A percentile compares a stretch with the other conserved stretches of the same genome.
Conservation (phyloP, 2,797 vertebrate species). For the Sternotherus odoratus region DNA sequence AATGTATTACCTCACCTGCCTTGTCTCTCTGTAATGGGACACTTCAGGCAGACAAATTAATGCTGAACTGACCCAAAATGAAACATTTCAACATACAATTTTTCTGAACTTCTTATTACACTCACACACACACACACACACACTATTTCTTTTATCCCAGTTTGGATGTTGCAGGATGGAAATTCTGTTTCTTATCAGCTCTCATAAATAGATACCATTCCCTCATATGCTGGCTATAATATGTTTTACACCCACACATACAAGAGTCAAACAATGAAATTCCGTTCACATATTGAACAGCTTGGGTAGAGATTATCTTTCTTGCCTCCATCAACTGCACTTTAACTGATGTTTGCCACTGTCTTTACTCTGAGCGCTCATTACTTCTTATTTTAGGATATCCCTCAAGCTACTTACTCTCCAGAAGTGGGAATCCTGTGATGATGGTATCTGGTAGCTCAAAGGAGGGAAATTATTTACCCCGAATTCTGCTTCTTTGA, state of each 20-base stretch:
- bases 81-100: background rate
- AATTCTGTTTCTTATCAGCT: background rate
- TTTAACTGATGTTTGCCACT: background rate
- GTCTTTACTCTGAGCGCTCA: slow-evolving; percentile 6
- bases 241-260: background rate
- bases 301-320: background rate
- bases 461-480: slow-evolving; percentile 40
- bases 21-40: background rate
- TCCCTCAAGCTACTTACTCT: background rate
- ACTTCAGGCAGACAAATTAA: background rate
- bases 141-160: background rate
- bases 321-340: background rate
- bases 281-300: background rate
- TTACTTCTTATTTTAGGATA: background rate
- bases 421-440: slow-evolving; percentile 24
- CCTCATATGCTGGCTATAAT: background rate
- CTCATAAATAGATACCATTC: background rate
- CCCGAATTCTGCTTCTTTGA: background rate
- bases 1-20: background rate
- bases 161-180: background rate
- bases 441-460: background rate
- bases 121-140: background rate
- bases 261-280: background rate
- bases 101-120: background rate
- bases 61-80: slow-evolving; percentile 13